These are phyloP conservation scores for Sinocyclocheilus grahami DNA, from an alignment of 2,113 vertebrate genomes.

Conservation along the genomic window DNA sequence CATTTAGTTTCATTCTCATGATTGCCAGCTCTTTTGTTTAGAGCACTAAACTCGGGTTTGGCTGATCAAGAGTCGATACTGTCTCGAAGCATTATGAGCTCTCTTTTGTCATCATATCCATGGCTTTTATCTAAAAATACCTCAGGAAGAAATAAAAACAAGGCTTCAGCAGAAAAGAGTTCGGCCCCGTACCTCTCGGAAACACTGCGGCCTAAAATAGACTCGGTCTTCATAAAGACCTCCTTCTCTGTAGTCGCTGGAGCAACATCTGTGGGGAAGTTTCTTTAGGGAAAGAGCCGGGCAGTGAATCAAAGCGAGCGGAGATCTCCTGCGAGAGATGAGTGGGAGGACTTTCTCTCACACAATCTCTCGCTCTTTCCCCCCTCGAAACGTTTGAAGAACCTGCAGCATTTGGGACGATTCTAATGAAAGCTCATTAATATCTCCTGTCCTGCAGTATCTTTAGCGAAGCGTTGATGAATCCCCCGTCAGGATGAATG, in stretches of 20 bases:
- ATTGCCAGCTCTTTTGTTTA: conserved; percentile 58
- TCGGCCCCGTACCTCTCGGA: conserved; percentile 70
- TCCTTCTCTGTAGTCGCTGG: conserved; percentile 81
- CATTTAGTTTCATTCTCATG: conserved; percentile 47
- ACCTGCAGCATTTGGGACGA: conserved; percentile 70
- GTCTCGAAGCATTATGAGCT: conserved; percentile 76
- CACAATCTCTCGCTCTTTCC: conserved; percentile 58
- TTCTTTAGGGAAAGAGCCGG: conserved; percentile 78
- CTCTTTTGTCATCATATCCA: conserved; percentile 71
- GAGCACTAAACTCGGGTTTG: conserved; percentile 52
- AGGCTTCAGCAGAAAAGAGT: conserved; percentile 68
- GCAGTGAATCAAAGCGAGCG: conserved; percentile 80
- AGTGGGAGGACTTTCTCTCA: conserved; percentile 69
- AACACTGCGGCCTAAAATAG: conserved; percentile 78
- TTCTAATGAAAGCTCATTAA: conserved; percentile 79
- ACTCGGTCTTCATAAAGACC: conserved; percentile 78
- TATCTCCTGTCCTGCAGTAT: conserved; percentile 63
- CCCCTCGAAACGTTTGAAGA: conserved; percentile 59
- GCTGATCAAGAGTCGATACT: conserved; percentile 71
- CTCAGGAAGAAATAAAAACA: conserved; percentile 73
- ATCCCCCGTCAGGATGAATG: conserved; percentile 39
- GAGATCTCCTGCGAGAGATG: conserved; percentile 74
- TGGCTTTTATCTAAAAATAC: conserved; percentile 84
- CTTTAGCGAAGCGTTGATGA: neutral
- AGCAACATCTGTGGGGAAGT: conserved; percentile 84